Conservation (phyloP, 1,140 invertebrate genomes). For the Drosophila lacertosa region DNA sequence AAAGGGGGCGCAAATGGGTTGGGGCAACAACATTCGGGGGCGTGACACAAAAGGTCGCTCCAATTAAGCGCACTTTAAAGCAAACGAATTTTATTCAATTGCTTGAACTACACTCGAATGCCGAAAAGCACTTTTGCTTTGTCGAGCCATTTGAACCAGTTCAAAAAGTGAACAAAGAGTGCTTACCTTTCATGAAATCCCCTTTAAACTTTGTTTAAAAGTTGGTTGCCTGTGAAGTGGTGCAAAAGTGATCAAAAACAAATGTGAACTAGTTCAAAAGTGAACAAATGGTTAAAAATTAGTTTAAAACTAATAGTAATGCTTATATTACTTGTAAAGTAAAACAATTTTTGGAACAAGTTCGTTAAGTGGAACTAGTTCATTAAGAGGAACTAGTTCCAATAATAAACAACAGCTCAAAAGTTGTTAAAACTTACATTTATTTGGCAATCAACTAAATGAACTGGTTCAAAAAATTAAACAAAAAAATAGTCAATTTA, state of each 20-base stretch:
- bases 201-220: not conserved
- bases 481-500: not conserved
- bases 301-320: no score
- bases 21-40: conserved; percentile 44
- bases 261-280: not conserved
- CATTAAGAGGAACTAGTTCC: not conserved
- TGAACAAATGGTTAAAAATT: no score
- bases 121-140: not conserved
- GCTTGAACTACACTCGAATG: conserved; percentile 29
- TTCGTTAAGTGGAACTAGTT: no score
- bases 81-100: conserved; percentile 55
- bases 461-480: not conserved
- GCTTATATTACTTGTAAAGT: no score
- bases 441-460: no score
- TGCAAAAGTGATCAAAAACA: not conserved
- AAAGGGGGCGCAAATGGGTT: not conserved
- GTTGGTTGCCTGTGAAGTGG: not conserved
- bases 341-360: no score
- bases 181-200: not conserved
- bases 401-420: no score
- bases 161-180: not conserved
- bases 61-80: conserved; percentile 71
- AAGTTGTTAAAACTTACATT: no score
- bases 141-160: not conserved
- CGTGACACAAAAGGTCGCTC: conserved; percentile 72